These are phyloP conservation scores for Pocillopora meandrina DNA, from an alignment of 92 coral and sea anemone species.

Conservation along the genomic window DNA sequence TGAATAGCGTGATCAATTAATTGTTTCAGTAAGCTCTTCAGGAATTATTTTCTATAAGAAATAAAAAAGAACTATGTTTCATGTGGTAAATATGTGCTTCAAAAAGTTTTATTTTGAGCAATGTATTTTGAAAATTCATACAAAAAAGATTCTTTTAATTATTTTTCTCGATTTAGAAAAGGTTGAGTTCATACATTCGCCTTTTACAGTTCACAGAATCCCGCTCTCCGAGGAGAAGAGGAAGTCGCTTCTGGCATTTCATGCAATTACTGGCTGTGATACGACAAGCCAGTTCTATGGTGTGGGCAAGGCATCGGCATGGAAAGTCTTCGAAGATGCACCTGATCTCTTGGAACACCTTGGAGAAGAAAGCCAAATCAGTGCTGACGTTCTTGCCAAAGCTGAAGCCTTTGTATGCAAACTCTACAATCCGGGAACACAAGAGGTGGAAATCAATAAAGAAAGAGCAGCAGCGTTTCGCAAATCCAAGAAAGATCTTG, in stretches of 20 bases:
- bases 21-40: constrained; percentile 4
- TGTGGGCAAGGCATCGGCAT: constrained; percentile 43
- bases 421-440: not conserved
- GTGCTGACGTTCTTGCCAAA: constrained; percentile 29
- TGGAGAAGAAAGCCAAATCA: constrained; percentile 31
- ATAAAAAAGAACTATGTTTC: constrained; percentile 3
- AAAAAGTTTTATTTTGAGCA: constrained; percentile 32
- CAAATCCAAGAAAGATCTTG: no score
- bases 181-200: constrained; percentile 20
- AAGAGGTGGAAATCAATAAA: not conserved
- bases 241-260: no score
- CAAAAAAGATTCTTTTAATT: constrained; percentile 13
- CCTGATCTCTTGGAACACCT: constrained; percentile 38
- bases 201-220: not conserved
- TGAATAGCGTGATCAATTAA: constrained; percentile 17
- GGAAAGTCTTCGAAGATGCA: constrained; percentile 32
- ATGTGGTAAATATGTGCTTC: constrained; percentile 23
- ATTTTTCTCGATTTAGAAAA: constrained; percentile 5
- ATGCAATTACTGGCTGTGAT: no score
- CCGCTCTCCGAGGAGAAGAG: no score
- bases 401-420: no score
- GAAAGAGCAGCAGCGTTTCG: no score
- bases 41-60: constrained; percentile 23
- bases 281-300: not conserved
- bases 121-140: constrained; percentile 35